Conservation (phyloP, 1,140 invertebrate species). For the Apis florea region DNA sequence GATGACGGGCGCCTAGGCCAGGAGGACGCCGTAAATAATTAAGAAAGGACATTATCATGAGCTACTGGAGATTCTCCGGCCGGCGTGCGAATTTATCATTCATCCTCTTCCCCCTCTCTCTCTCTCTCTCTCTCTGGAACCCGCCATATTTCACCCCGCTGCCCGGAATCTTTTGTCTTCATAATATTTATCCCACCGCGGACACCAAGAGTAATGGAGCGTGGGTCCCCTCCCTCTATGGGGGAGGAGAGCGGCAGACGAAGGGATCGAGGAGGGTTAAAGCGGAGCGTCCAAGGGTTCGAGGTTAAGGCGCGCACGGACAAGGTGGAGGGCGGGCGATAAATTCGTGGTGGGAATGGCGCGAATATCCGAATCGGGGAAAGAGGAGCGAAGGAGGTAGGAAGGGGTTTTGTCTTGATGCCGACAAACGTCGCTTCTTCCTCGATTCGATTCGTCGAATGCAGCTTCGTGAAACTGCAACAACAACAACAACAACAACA, state of each 20-base stretch:
- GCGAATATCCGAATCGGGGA: conserved; percentile 27
- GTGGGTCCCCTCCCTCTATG: conserved; percentile 23
- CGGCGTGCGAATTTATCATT: conserved; percentile 66
- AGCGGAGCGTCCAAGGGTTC: conserved; percentile 19
- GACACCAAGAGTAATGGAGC: conserved; percentile 65
- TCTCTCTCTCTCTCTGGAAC: background rate
- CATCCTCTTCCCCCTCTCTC: conserved; percentile 26
- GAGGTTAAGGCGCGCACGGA: conserved; percentile 46
- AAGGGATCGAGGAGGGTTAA: conserved; percentile 65
- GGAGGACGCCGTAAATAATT: conserved; percentile 69
- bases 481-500: no score
- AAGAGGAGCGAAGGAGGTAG: no score
- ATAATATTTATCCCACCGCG: conserved; percentile 74
- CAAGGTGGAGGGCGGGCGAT: conserved; percentile 23
- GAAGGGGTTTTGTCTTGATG: background rate
- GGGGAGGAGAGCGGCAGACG: conserved; percentile 50
- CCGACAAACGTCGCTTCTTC: background rate
- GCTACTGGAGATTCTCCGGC: conserved; percentile 60
- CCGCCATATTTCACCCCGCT: conserved; percentile 67
- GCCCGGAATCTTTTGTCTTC: conserved; percentile 76
- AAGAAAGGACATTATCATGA: conserved; percentile 66
- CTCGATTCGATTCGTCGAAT: background rate
- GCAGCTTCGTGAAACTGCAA: background rate
- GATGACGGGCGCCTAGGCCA: conserved; percentile 23
- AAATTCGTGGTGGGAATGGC: conserved; percentile 56